Evolutionary conservation across 2,113 vertebrate genomes (phyloP).

Genomic region (Nematolebias whitei): DNA sequence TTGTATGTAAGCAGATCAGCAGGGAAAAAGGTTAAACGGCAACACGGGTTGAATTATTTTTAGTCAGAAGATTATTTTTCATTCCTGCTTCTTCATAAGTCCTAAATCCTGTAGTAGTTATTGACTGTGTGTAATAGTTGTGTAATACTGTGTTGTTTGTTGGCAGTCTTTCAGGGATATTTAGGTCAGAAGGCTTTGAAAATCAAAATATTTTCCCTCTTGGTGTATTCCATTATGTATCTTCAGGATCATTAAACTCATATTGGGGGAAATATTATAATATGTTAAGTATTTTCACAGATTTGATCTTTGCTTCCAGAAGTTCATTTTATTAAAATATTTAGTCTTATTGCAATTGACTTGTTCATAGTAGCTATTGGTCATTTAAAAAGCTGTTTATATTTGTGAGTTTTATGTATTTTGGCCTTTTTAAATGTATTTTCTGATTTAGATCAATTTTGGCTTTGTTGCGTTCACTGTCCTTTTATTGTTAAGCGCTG

Average conservation of each 20-base stretch:
- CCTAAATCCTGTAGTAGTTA: background rate
- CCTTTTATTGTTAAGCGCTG: too few species aligned
- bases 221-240: background rate
- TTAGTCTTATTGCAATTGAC: background rate
- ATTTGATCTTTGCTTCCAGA: background rate
- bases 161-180: background rate
- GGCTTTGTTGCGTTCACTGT: background rate
- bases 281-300: too few species aligned
- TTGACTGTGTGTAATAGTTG: background rate
- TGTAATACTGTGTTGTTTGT: background rate
- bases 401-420: background rate
- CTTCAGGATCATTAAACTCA: background rate
- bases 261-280: background rate
- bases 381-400: background rate
- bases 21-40: background rate
- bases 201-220: background rate
- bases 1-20: constrained; percentile 5
- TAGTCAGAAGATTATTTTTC: background rate
- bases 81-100: background rate
- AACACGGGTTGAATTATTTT: constrained; percentile 2
- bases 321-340: background rate
- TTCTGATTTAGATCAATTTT: background rate
- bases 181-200: background rate
- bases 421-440: too few species aligned
- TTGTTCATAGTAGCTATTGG: background rate